Evolutionary conservation across 2,888 invertebrate species (phyloP).

Genomic region (Cephus spinipes): DNA sequence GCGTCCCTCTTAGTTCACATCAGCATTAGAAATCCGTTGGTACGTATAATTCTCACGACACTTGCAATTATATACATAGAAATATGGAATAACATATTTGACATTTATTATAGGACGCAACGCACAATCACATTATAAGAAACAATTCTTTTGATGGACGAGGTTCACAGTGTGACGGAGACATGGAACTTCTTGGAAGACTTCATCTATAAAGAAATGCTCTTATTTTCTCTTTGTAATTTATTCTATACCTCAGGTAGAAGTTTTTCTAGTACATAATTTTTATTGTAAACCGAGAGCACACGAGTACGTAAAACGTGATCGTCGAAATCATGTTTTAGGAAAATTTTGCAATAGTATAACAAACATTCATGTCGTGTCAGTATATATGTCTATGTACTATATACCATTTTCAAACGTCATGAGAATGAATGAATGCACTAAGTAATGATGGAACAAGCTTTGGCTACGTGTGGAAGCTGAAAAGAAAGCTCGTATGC

Average conservation of each 20-base stretch:
- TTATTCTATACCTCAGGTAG: neutral
- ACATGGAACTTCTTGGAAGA: constrained; percentile 15
- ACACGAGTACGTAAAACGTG: neutral
- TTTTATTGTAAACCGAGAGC: neutral
- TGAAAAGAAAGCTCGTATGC: neutral
- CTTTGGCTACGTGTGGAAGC: neutral
- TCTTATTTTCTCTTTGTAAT: neutral
- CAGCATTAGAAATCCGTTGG: constrained; percentile 70
- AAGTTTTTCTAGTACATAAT: neutral
- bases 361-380: neutral
- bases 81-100: neutral
- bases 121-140: constrained; percentile 13
- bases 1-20: constrained; percentile 89
- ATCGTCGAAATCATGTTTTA: neutral
- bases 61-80: neutral
- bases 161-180: constrained; percentile 10
- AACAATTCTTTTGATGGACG: constrained; percentile 15
- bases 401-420: neutral
- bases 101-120: constrained; percentile 11
- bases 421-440: neutral
- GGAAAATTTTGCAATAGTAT: neutral
- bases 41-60: constrained; percentile 34
- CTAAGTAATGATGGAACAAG: neutral
- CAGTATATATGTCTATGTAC: neutral
- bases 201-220: neutral